Conservation (phyloP, 2,888 invertebrate genomes). For the Pachydiplax longipennis region DNA sequence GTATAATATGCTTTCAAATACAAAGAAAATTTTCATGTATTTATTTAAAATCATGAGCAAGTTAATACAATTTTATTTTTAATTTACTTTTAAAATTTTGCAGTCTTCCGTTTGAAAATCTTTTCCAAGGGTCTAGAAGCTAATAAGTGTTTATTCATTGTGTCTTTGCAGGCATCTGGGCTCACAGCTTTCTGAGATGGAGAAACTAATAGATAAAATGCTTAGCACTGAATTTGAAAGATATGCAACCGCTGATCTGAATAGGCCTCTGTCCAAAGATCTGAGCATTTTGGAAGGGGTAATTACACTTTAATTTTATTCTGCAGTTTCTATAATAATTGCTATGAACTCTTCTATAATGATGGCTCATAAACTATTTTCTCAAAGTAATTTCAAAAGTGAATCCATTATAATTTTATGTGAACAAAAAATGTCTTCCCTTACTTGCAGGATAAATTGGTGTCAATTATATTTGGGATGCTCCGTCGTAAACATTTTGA, state of each 20-base stretch:
- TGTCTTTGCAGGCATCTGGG: conserved; percentile 80
- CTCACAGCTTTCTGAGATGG: conserved; percentile 94
- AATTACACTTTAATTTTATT: conserved; percentile 49
- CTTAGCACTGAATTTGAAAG: conserved; percentile 92
- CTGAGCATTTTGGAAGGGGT: conserved; percentile 71
- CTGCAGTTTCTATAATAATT: too few relatives aligned
- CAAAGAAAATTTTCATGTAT: too few relatives aligned
- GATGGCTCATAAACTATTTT: too few relatives aligned
- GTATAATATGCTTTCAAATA: too few relatives aligned
- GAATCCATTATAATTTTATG: neutral
- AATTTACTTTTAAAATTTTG: too few relatives aligned
- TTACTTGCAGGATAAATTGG: conserved; percentile 77
- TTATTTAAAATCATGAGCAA: too few relatives aligned
- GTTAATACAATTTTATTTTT: too few relatives aligned
- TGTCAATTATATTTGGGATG: conserved; percentile 89
- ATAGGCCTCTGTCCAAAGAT: conserved; percentile 75
- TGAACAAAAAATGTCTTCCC: conserved; percentile 49
- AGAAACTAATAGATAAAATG: conserved; percentile 95
- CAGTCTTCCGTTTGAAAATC: too few relatives aligned
- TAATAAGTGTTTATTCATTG: too few relatives aligned
- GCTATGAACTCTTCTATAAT: too few relatives aligned
- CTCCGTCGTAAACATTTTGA: conserved; percentile 85
- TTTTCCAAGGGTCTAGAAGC: too few relatives aligned
- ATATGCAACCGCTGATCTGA: conserved; percentile 89
- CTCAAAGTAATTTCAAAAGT: neutral